Conservation (phyloP, 1,140 invertebrate genomes). For the Zaprionus lachaisei region DNA sequence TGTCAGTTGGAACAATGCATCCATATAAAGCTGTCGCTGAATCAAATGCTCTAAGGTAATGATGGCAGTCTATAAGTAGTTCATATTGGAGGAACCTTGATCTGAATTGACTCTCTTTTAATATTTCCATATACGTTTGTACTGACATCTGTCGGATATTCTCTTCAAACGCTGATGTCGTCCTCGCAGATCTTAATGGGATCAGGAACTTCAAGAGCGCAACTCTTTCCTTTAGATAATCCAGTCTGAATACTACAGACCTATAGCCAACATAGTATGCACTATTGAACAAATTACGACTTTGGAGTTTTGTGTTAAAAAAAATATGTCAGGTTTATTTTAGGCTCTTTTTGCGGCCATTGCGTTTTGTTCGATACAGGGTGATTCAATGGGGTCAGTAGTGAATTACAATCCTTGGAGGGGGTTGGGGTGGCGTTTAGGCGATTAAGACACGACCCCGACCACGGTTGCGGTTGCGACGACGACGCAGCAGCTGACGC, state of each 20-base stretch:
- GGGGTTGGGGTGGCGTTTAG: neutral
- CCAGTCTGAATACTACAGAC: too few species aligned
- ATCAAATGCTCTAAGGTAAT: too few species aligned
- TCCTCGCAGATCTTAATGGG: too few species aligned
- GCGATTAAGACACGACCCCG: neutral
- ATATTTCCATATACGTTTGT: too few species aligned
- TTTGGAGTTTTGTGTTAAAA: conserved; percentile 5
- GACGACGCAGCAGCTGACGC: conserved; percentile 53
- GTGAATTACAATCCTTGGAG: neutral
- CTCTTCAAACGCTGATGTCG: too few species aligned
- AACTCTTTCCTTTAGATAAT: too few species aligned
- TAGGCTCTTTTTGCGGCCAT: conserved; percentile 20
- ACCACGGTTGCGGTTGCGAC: conserved; percentile 29
- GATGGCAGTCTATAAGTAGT: too few species aligned
- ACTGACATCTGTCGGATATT: too few species aligned
- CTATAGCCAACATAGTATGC: neutral
- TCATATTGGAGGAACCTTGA: too few species aligned
- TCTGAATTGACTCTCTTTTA: too few species aligned
- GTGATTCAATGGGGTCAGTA: neutral
- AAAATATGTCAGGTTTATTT: conserved; percentile 30
- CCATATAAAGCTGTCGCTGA: too few species aligned
- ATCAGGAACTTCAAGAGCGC: too few species aligned
- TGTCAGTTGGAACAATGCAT: neutral
- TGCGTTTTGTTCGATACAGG: conserved; percentile 19
- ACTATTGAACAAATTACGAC: neutral